Evolutionary conservation across 2,797 vertebrate species (phyloP).

Genomic region (Peromyscus nudipes): DNA sequence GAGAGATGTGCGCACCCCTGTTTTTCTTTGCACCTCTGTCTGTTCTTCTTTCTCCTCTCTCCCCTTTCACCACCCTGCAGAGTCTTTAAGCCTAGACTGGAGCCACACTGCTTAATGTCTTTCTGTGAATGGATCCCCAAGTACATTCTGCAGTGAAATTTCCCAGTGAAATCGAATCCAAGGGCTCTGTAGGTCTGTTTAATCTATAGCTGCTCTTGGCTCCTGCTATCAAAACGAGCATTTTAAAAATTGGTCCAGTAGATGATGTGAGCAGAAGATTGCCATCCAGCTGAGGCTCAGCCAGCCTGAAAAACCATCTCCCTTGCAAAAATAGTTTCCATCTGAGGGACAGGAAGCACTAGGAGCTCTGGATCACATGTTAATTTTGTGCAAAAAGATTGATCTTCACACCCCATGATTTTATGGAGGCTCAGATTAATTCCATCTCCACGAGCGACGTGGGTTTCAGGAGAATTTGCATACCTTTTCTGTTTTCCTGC

Average conservation of each 20-base stretch:
- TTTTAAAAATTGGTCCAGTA: conserved; percentile 61
- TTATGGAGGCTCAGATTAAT: conserved; percentile 42
- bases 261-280: conserved; percentile 53
- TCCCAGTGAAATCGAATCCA: conserved; percentile 66
- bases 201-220: conserved; percentile 68
- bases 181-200: conserved; percentile 49
- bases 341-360: conserved; percentile 13
- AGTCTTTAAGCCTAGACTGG: conserved; percentile 23
- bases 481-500: conserved; percentile 61
- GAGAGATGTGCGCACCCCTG: no score
- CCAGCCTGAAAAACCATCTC: conserved; percentile 60
- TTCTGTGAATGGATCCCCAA: conserved; percentile 29
- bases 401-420: conserved; percentile 53
- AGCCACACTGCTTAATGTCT: conserved; percentile 58
- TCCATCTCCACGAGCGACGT: conserved; percentile 16
- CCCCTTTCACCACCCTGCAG: background rate
- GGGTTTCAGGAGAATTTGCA: conserved; percentile 53
- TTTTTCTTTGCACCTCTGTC: background rate
- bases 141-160: conserved; percentile 64
- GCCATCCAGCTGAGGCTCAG: conserved; percentile 39
- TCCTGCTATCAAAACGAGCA: conserved; percentile 59
- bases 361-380: conserved; percentile 25
- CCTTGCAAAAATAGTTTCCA: conserved; percentile 55
- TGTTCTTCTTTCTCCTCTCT: background rate
- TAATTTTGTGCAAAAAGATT: conserved; percentile 70